Base-by-base conservation (phyloP, 1,140 invertebrate species). In the Drosophila fuyamai region DNA sequence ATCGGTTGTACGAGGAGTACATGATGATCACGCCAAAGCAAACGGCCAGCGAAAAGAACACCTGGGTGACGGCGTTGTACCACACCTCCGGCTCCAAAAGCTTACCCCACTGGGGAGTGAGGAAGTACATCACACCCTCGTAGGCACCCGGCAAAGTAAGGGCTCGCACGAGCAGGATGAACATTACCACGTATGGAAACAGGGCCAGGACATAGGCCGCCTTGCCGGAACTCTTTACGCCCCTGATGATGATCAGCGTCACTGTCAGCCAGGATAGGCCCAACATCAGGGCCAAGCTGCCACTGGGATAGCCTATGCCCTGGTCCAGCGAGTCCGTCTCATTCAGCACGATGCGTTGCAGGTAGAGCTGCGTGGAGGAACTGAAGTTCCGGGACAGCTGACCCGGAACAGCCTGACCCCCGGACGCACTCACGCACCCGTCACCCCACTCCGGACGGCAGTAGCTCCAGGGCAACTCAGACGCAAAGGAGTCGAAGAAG, bases 1-100 rank as follows among this genome's bases (percentile, higher is more conserved):
- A 97, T 38, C 95, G 95, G 80, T 98, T 98, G 91, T 96, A 97
- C 5, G 96, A 97, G 10, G 96, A 95, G 56, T 97, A 97, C 93
- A 96, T 97, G 18, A 97, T 95, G 27, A 97, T 94, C n/a, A 96
- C 95, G 8, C 97, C 97, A 58, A 97, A 96, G 51, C 96, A 96
- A 9, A 97, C 96, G 5, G 96, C 97, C 97, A 44, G 96, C n/a
- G 92, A 92, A 55, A 92, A 92, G 74, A 92, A 92, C 27, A 92
- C 91, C 66, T 92, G 91, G 0, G 95, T 96, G 0, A 96, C 95
- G 9, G 96, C 96, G 14, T 96, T 95, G 76, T 96, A 96, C 96
- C 96, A 97, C 1, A 96, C 95, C 93, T 94, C 83, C 2, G 95
- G 94, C 82, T 95, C 94, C 46, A 96, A 92, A 1, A 97, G 93